Conservation (phyloP, 2,888 invertebrate genomes). For the Oxycera nigricornis region DNA sequence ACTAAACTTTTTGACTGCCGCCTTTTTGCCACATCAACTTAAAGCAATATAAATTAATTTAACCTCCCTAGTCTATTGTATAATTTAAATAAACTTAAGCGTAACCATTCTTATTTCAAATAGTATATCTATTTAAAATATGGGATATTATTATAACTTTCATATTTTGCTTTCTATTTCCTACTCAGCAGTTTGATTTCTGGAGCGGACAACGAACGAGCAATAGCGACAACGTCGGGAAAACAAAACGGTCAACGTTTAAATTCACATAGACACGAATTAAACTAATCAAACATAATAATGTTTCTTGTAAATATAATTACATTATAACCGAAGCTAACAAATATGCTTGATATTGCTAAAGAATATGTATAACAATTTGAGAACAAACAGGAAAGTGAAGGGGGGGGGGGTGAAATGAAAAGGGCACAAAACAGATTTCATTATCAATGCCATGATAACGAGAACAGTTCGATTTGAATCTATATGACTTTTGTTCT, state of each 20-base stretch:
- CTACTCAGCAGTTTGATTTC: no score
- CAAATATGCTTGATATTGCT: neutral
- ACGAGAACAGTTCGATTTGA: neutral
- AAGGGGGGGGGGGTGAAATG: neutral
- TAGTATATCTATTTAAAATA: conserved; percentile 9
- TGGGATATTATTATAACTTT: neutral
- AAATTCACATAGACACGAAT: neutral
- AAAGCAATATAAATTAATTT: conserved; percentile 13
- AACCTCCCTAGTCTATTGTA: conserved; percentile 9
- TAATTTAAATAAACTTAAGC: conserved; percentile 39
- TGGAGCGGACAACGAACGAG: neutral
- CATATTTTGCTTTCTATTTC: no score
- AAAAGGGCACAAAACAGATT: neutral
- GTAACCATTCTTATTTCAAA: conserved; percentile 31
- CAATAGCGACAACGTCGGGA: neutral
- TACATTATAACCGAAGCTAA: neutral
- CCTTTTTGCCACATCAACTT: neutral
- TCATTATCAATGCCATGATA: neutral
- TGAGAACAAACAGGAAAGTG: conserved; percentile 9
- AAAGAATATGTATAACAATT: conserved; percentile 26
- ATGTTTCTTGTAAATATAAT: neutral
- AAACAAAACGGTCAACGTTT: neutral
- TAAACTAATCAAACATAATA: neutral
- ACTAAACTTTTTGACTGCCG: neutral
- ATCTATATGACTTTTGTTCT: neutral